Percentiles rank a stretch among this genome's conserved stretches.
Conservation (phyloP, 2,797 vertebrate species). For the Eurystomus glaucurus region DNA sequence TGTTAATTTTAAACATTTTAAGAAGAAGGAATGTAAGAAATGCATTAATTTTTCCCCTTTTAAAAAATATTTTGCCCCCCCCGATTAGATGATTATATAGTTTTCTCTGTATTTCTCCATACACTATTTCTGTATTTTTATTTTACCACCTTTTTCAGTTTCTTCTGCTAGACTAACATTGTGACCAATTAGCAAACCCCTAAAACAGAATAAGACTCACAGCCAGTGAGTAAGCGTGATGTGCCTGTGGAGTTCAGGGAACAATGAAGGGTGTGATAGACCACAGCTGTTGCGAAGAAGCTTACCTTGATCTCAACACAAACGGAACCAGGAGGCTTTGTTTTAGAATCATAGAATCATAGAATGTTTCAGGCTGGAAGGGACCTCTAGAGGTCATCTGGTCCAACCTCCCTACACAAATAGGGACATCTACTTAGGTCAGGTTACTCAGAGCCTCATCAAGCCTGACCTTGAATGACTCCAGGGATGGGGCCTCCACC, state of each 20-base stretch:
- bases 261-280: neutral
- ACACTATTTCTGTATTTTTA: neutral
- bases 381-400: too few species aligned
- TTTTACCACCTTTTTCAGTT: neutral
- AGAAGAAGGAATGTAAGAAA: neutral
- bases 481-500: too few species aligned
- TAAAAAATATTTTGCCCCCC: neutral
- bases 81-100: rapidly evolving
- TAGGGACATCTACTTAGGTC: too few species aligned
- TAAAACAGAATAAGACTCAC: neutral
- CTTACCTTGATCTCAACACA: neutral
- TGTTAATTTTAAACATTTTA: neutral
- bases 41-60: neutral
- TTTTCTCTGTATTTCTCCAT: neutral
- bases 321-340: neutral
- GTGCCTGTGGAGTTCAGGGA: neutral
- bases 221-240: neutral
- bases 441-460: too few species aligned
- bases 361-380: too few species aligned
- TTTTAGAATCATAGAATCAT: too few species aligned
- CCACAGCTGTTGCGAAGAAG: neutral
- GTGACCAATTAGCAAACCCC: neutral
- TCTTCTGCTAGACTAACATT: neutral
- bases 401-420: too few species aligned
- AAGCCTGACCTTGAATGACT: too few species aligned